Evolutionary conservation across 1,140 invertebrate genomes (phyloP).

Genomic region (Zaprionus gabonicus): DNA sequence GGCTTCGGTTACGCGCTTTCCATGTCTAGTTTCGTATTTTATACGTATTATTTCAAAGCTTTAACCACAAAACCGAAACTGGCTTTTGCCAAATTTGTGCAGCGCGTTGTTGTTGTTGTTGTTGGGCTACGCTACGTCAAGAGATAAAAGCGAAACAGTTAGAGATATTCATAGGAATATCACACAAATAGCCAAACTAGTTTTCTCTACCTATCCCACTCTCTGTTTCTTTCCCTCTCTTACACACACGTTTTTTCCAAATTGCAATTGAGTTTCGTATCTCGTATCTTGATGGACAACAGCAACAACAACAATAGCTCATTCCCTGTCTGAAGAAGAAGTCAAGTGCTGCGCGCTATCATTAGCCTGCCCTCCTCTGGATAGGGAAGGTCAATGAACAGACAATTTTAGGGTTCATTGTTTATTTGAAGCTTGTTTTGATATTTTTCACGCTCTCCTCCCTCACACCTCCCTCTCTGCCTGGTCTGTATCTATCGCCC

Average conservation of each 20-base stretch:
- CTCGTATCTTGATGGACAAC: slow-evolving; percentile 15
- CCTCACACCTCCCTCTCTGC: background rate
- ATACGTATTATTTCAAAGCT: slow-evolving; percentile 1
- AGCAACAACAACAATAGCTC: background rate
- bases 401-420: slow-evolving; percentile 65
- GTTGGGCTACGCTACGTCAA: slow-evolving; percentile 31
- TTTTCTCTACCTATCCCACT: slow-evolving; percentile 19
- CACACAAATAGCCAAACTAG: slow-evolving; percentile 29
- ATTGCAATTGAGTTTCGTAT: slow-evolving; percentile 21
- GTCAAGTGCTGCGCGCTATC: slow-evolving; percentile 42
- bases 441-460: slow-evolving; percentile 50
- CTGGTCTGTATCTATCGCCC: background rate
- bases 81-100: slow-evolving; percentile 66
- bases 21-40: slow-evolving; percentile 30
- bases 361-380: slow-evolving; percentile 43
- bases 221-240: background rate
- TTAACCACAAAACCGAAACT: slow-evolving; percentile 40
- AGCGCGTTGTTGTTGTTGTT: slow-evolving; percentile 12
- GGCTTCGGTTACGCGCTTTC: slow-evolving; percentile 54
- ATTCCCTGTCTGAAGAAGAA: background rate
- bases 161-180: slow-evolving; percentile 43
- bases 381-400: slow-evolving; percentile 65
- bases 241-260: background rate
- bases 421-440: slow-evolving; percentile 57
- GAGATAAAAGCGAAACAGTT: slow-evolving; percentile 34